These are phyloP conservation scores for Morinoia aosen DNA, from an alignment of 2,888 invertebrate genomes.

Conservation along the genomic window DNA sequence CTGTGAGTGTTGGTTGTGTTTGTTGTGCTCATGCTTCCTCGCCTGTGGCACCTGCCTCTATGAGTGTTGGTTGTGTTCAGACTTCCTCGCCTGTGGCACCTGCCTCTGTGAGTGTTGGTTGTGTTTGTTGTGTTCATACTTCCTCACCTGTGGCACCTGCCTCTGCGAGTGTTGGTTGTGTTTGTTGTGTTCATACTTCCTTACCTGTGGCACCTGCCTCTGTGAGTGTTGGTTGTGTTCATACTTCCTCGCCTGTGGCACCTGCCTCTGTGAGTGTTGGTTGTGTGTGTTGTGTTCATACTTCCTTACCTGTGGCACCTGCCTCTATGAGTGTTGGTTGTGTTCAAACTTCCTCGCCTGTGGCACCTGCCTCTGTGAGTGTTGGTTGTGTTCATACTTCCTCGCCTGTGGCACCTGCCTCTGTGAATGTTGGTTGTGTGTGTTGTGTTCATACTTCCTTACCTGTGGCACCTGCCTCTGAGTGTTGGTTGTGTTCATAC, in stretches of 20 bases:
- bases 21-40: too few species aligned
- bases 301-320: conserved; percentile 95
- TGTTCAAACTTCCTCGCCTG: neutral
- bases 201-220: neutral
- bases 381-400: neutral
- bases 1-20: too few species aligned
- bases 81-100: conserved; percentile 94
- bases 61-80: too few species aligned
- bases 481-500: too few species aligned
- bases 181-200: neutral
- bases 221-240: too few species aligned
- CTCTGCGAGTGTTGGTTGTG: neutral
- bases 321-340: conserved; percentile 81
- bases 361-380: neutral
- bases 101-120: conserved; percentile 83
- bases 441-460: too few species aligned
- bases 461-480: too few species aligned
- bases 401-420: neutral
- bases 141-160: neutral
- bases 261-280: too few species aligned
- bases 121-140: conserved; percentile 68
- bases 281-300: too few species aligned
- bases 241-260: too few species aligned
- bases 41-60: too few species aligned
- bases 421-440: too few species aligned